Percentiles rank a stretch among this genome's conserved stretches.
phyloP scores from a whole-genome alignment of 2,797 vertebrate species.

The Macroramphosus scolopax region DNA sequence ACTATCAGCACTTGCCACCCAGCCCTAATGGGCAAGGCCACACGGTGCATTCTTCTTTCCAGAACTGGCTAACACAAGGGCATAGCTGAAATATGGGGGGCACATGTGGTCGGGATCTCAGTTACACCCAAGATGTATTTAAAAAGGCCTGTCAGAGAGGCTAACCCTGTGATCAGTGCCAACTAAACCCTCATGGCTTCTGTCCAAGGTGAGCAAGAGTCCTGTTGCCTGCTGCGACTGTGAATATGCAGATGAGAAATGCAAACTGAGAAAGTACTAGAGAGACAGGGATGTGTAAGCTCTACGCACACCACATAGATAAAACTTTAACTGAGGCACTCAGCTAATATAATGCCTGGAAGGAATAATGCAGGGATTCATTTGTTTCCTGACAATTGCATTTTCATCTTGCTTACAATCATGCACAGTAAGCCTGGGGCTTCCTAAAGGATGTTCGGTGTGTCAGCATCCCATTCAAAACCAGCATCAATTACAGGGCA shows the following conservation, averaged over 20 bases:
- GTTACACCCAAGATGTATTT: constrained; percentile 80
- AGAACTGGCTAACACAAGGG: constrained; percentile 72
- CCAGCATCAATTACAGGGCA: constrained; percentile 34
- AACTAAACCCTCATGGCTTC: constrained; percentile 65
- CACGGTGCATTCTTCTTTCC: constrained; percentile 69
- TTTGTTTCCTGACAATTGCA: constrained; percentile 51
- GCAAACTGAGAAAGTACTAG: constrained; percentile 73
- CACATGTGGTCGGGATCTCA: constrained; percentile 76
- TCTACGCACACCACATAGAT: constrained; percentile 33
- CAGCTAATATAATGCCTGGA: constrained; percentile 50
- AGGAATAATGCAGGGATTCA: constrained; percentile 57
- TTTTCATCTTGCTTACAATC: constrained; percentile 42
- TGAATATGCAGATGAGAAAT: constrained; percentile 58
- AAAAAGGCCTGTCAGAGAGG: constrained; percentile 72
- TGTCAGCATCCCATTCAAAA: constrained; percentile 48
- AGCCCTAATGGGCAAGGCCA: constrained; percentile 70
- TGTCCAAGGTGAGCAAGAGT: constrained; percentile 58
- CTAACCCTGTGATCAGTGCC: constrained; percentile 71
- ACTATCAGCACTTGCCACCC: constrained; percentile 53
- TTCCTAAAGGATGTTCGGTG: constrained; percentile 34
- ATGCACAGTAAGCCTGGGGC: constrained; percentile 39
- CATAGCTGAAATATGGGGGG: constrained; percentile 74
- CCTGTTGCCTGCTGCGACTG: constrained; percentile 37
- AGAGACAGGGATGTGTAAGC: constrained; percentile 59
- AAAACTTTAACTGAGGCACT: constrained; percentile 58